Evolutionary conservation across 1,140 invertebrate genomes (phyloP), one percentile per base, ranked within the genome.

Genomic region (Drosophila neocordata): DNA sequence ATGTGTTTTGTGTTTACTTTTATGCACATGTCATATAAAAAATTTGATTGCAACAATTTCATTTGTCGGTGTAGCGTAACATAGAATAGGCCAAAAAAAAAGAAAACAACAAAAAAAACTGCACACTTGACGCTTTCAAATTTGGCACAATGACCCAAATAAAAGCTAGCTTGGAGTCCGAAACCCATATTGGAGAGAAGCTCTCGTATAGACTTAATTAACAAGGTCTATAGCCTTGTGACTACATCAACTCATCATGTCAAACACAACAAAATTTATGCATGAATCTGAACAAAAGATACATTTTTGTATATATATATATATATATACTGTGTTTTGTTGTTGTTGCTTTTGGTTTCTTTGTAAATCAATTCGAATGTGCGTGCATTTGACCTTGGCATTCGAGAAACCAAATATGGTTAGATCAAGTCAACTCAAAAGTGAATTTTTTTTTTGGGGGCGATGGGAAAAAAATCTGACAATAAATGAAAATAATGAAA

Each of bases 401-500:
- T 88, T 88, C 83, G 83, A 64, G 69, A 62, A 65, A 59, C 79
- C 83, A 89, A 88, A 88, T 88, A 88, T 89, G 79, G 83, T 58
- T 22, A 58, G 35, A 68, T 70, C 65, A 72, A 67, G 53, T 58
- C 59, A 56, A 18, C 31, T 44, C 27, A 31, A 3, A 31, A 31
- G 6, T 2, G 4, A 24, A 1, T 24, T 24, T 24, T 31, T 9
- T 20, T 35, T 4, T 44, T 59, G 35, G 44, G 60, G 58, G 53
- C 87, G 71, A 12, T 88, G 83, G 78, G 75, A 82, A 82, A 80
- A 69, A 65, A 6, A 37, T 44, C 31, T 72, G 63, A 56, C 69
- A 79, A 66, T 52, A 76, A 69, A n/a, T 66, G 68, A 68, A 76
- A 82, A 82, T 76, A 31, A 31, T 31, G 27, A 31, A 31, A 31